A percentile compares a stretch with the other conserved stretches of the same genome.
Evolutionary conservation across 2,113 vertebrate genomes (phyloP).

Genomic region (Paracanthobrama guichenoti): DNA sequence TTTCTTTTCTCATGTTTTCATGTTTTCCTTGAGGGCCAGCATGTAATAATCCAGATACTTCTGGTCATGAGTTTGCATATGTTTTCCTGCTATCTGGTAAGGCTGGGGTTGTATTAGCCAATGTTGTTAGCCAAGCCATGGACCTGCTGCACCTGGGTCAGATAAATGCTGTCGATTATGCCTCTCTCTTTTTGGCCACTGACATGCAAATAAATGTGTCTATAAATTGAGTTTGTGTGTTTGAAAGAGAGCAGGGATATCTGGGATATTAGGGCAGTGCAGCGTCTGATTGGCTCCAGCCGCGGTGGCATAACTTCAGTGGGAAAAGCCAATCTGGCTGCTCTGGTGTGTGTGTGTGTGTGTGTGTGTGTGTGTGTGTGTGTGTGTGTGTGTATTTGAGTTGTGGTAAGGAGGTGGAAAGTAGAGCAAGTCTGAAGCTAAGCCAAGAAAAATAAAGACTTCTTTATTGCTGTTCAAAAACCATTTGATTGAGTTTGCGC

Average conservation of each 20-base stretch:
- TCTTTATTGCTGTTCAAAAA: conserved; percentile 95
- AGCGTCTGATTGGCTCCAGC: conserved; percentile 97
- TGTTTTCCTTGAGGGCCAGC: conserved; percentile 70
- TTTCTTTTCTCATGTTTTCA: conserved; percentile 77
- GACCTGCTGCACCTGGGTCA: conserved; percentile 76
- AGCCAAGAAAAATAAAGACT: conserved; percentile 94
- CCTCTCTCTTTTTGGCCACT: conserved; percentile 87
- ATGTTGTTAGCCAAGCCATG: conserved; percentile 71
- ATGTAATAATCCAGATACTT: conserved; percentile 77
- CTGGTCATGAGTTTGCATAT: conserved; percentile 71
- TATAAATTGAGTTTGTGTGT: conserved; percentile 99
- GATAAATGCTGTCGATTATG: conserved; percentile 94
- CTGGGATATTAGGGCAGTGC: conserved; percentile 95
- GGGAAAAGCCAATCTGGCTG: conserved; percentile 89
- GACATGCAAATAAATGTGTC: conserved; percentile 98
- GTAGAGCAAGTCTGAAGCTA: conserved; percentile 40
- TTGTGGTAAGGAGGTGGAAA: conserved; percentile 42
- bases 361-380: conserved; percentile 70
- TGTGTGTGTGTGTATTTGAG: neutral
- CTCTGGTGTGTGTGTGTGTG: conserved; percentile 72
- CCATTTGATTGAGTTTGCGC: conserved; percentile 94
- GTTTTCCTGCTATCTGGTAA: conserved; percentile 70
- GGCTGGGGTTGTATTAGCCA: conserved; percentile 74
- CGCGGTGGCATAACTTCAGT: conserved; percentile 91
- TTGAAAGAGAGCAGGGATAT: conserved; percentile 94